These are phyloP conservation scores for Venturia canescens DNA, from an alignment of 1,140 invertebrate genomes.

Conservation along the genomic window DNA sequence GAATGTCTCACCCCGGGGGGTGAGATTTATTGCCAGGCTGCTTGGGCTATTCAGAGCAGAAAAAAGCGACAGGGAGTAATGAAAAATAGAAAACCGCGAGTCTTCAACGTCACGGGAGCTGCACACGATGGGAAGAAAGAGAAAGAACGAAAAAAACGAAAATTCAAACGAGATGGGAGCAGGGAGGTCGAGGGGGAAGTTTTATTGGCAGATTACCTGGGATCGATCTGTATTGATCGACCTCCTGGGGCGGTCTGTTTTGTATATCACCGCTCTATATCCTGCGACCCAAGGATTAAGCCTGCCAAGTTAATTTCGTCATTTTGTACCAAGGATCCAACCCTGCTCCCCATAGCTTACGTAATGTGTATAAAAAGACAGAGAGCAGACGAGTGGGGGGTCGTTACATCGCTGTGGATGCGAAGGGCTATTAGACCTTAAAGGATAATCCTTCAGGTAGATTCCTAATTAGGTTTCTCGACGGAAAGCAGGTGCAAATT, in stretches of 20 bases:
- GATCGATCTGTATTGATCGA: conserved; percentile 14
- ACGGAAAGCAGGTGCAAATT: conserved; percentile 5
- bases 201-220: conserved; percentile 30
- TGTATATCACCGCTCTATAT: conserved; percentile 15
- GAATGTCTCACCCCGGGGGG: neutral
- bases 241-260: conserved; percentile 1
- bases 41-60: conserved; percentile 34
- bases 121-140: neutral
- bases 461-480: conserved; percentile 16
- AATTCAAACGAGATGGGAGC: neutral
- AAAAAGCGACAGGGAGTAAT: conserved; percentile 39
- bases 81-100: conserved; percentile 31
- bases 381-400: neutral
- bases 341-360: conserved; percentile 8
- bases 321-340: conserved; percentile 43
- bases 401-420: neutral
- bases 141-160: neutral
- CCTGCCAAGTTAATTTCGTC: conserved; percentile 46
- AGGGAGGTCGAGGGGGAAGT: neutral
- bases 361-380: conserved; percentile 30
- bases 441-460: conserved; percentile 8
- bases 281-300: conserved; percentile 28
- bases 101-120: conserved; percentile 35
- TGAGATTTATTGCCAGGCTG: conserved; percentile 41
- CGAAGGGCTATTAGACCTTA: neutral